A percentile compares a stretch with the other conserved stretches of the same genome.
phyloP scores from a whole-genome alignment of 2,888 invertebrate genomes.

The Dicranocentrus wangi region DNA sequence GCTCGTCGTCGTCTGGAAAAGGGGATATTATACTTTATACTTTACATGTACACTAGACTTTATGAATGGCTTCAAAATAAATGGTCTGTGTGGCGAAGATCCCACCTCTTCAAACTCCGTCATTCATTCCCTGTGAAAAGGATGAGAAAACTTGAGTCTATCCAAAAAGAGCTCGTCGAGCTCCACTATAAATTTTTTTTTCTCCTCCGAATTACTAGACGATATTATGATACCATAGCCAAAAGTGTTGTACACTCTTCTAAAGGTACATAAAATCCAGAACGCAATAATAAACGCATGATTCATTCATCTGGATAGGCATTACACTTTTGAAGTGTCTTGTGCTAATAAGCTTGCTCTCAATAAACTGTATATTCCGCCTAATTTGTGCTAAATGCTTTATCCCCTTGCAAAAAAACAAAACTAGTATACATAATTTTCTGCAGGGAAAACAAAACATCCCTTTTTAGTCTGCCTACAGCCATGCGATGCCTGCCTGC shows the following conservation, averaged over 20 bases:
- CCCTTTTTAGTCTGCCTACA: too few relatives aligned
- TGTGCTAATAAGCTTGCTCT: slow-evolving; percentile 58
- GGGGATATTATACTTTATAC: slow-evolving; percentile 9
- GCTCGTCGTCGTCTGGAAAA: not conserved
- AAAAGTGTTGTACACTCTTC: too few relatives aligned
- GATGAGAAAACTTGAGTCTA: slow-evolving; percentile 45
- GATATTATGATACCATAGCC: too few relatives aligned
- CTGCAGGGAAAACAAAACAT: too few relatives aligned
- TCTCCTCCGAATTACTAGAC: not conserved
- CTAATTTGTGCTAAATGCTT: slow-evolving; percentile 61
- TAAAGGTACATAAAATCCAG: not conserved
- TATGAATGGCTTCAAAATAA: slow-evolving; percentile 46
- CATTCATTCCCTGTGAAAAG: slow-evolving; percentile 42
- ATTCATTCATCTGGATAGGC: slow-evolving; percentile 53
- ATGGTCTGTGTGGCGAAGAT: slow-evolving; percentile 45
- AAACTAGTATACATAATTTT: too few relatives aligned
- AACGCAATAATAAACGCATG: slow-evolving; percentile 9
- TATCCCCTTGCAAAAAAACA: slow-evolving; percentile 50
- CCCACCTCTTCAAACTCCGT: slow-evolving; percentile 55
- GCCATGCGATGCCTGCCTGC: too few relatives aligned
- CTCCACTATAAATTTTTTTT: not conserved
- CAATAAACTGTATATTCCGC: slow-evolving; percentile 59
- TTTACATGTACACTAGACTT: slow-evolving; percentile 14
- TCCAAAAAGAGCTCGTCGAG: slow-evolving; percentile 11
- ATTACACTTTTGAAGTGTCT: slow-evolving; percentile 51